These are phyloP conservation scores for Aphodius granarius DNA, from an alignment of 2,888 invertebrate species.

Conservation along the genomic window DNA sequence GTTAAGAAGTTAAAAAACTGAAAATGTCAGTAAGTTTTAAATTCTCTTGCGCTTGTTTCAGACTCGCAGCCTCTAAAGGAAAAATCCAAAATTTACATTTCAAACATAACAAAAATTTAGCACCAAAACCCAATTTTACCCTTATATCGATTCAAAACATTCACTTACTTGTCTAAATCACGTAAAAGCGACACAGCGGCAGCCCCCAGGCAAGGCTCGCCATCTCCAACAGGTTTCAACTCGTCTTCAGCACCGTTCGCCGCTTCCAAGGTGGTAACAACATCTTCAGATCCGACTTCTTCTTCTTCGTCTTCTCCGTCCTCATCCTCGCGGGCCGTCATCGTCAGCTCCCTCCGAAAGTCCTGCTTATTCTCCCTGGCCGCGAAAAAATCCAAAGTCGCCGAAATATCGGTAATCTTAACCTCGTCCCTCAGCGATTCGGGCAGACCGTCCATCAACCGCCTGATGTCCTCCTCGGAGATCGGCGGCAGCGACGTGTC, in stretches of 20 bases:
- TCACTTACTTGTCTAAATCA: constrained; percentile 50
- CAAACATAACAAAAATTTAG: neutral
- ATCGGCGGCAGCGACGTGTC: constrained; percentile 73
- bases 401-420: constrained; percentile 68
- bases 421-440: constrained; percentile 62
- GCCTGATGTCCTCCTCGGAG: constrained; percentile 61
- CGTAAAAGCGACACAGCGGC: constrained; percentile 49
- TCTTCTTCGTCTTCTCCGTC: constrained; percentile 47
- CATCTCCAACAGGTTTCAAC: constrained; percentile 49
- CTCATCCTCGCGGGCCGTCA: no score
- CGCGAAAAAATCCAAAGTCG: constrained; percentile 71
- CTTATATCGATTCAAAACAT: constrained; percentile 4
- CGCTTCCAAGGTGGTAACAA: neutral
- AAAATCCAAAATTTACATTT: no score
- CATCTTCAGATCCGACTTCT: neutral
- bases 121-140: neutral
- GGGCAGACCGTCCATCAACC: constrained; percentile 66
- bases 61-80: no score
- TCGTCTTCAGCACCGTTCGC: neutral
- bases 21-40: no score
- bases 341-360: no score
- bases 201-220: constrained; percentile 45
- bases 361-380: constrained; percentile 38
- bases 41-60: no score
- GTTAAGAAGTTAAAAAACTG: no score